Conservation (phyloP, 2,888 invertebrate genomes). For the Bombylius major region DNA sequence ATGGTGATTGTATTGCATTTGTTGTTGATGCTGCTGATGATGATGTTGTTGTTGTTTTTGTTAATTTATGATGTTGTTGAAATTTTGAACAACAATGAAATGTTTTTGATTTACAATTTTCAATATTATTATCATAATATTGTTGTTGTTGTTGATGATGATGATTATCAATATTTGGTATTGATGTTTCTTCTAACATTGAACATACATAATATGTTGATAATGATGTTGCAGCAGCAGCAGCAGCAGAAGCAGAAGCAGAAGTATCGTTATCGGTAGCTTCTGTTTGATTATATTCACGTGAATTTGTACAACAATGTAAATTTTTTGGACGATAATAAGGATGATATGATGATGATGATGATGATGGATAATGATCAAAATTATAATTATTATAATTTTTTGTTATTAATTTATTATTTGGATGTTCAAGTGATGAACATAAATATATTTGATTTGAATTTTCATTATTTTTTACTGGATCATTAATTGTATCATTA, state of each 20-base stretch:
- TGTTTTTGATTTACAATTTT: constrained; percentile 21
- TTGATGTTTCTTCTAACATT: constrained; percentile 38
- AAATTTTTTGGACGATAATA: constrained; percentile 27
- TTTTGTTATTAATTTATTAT: constrained; percentile 15
- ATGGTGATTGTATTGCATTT: constrained; percentile 22
- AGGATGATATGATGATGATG: constrained; percentile 15
- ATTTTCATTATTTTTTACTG: constrained; percentile 11
- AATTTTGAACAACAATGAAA: constrained; percentile 38
- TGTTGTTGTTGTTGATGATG: constrained; percentile 21
- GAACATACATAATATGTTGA: constrained; percentile 39
- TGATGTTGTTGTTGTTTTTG: constrained; percentile 20
- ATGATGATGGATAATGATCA: too few species aligned
- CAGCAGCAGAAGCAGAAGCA: background rate
- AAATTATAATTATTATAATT: background rate
- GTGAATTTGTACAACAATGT: constrained; percentile 37
- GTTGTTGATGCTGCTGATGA: constrained; percentile 19
- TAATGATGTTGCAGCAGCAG: constrained; percentile 12
- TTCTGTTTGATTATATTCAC: constrained; percentile 27
- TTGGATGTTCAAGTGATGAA: constrained; percentile 35
- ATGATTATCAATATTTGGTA: constrained; percentile 12
- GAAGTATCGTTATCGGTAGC: background rate
- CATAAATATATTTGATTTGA: constrained; percentile 32
- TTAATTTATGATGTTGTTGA: constrained; percentile 16
- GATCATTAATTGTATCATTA: background rate
- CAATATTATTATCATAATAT: constrained; percentile 7